Percentiles rank a stretch among this genome's conserved stretches.
These are phyloP conservation scores for Sinella curviseta DNA, from an alignment of 1,140 invertebrate species.

Conservation along the genomic window DNA sequence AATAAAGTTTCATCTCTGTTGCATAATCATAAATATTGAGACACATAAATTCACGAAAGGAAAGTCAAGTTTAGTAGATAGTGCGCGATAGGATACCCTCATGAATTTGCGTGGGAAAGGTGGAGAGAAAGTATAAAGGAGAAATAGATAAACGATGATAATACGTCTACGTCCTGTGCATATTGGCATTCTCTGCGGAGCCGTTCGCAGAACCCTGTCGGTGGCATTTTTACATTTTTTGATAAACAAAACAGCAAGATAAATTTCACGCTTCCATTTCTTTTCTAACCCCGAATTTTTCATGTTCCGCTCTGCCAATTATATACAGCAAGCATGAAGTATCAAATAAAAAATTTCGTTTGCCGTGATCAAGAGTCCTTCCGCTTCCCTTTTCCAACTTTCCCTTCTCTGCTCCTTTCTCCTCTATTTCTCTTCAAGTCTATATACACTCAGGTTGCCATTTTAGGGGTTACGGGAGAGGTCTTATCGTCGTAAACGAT, in stretches of 20 bases:
- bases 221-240: too few species aligned
- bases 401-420: not conserved
- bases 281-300: not conserved
- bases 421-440: not conserved
- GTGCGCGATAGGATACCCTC: too few species aligned
- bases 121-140: too few species aligned
- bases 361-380: not conserved
- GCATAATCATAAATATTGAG: too few species aligned
- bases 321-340: not conserved
- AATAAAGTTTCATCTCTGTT: too few species aligned
- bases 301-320: slow-evolving; percentile 3
- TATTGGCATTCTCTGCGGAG: too few species aligned
- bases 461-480: not conserved
- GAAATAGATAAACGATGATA: too few species aligned
- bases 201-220: too few species aligned
- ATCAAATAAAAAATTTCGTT: not conserved
- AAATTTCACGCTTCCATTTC: not conserved
- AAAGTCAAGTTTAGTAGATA: too few species aligned
- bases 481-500: not conserved
- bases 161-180: too few species aligned
- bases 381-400: not conserved
- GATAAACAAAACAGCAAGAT: not conserved
- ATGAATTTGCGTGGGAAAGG: too few species aligned
- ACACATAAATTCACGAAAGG: too few species aligned
- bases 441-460: not conserved